Evolutionary conservation across 2,888 invertebrate species (phyloP).

Genomic region (Drosophila atroscutellata): DNA sequence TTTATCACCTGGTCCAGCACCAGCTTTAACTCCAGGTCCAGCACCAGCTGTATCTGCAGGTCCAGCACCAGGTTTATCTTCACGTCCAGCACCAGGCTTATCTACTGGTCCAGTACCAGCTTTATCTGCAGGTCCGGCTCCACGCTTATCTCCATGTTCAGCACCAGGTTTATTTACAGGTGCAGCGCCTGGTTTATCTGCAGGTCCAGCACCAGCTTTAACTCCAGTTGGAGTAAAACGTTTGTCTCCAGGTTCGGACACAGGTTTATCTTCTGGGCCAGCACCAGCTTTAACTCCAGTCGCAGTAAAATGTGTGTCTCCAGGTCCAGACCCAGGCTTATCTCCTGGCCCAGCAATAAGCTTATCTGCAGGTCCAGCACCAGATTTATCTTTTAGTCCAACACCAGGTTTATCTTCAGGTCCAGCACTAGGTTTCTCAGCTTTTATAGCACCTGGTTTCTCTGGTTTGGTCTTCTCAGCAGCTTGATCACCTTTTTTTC

Average conservation of each 20-base stretch:
- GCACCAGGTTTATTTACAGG: background rate
- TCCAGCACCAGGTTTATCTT: background rate
- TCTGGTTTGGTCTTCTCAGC: slow-evolving; percentile 1
- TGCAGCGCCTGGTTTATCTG: background rate
- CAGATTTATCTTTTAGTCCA: background rate
- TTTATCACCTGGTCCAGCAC: rapidly evolving
- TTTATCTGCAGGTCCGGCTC: background rate
- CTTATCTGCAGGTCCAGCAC: background rate
- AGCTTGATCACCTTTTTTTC: background rate
- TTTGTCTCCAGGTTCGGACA: background rate
- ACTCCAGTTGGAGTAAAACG: background rate
- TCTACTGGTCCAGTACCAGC: slow-evolving; percentile 1
- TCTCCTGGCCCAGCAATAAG: background rate
- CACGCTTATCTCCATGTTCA: background rate
- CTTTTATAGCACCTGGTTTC: background rate
- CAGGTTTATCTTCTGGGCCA: background rate
- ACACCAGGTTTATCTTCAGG: slow-evolving; percentile 6
- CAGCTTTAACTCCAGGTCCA: background rate
- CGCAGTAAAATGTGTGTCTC: background rate
- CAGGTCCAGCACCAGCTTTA: background rate
- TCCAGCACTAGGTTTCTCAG: background rate
- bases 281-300: slow-evolving; percentile 3
- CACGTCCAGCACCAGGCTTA: background rate
- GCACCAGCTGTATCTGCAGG: background rate
- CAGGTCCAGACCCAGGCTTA: slow-evolving; percentile 3